These are phyloP conservation scores for Platichthys stellatus DNA, from an alignment of 2,113 vertebrate species.

Conservation along the genomic window DNA sequence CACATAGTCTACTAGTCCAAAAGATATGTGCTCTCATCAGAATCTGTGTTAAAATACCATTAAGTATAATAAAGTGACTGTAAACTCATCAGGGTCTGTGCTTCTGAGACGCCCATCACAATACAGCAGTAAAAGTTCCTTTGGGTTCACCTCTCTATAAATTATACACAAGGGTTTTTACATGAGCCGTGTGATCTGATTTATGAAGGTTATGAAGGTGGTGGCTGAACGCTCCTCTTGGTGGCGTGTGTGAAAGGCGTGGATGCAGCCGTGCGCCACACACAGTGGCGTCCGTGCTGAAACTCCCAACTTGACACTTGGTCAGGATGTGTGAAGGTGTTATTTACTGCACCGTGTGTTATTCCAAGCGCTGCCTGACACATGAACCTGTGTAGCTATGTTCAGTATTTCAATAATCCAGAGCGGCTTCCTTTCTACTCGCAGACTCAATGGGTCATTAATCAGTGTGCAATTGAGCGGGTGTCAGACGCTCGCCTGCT, in stretches of 20 bases:
- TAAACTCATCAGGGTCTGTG: too few relatives aligned
- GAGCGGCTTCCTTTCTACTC: not conserved
- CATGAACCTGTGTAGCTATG: constrained; percentile 17
- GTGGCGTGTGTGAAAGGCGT: constrained; percentile 2
- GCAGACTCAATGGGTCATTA: not conserved
- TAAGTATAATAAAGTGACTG: too few relatives aligned
- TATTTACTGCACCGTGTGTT: constrained; percentile 6
- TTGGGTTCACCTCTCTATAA: too few relatives aligned
- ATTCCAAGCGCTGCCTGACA: constrained; percentile 1
- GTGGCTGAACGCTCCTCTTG: not conserved
- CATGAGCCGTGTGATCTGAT: not conserved
- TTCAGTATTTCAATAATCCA: not conserved
- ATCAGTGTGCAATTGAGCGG: not conserved
- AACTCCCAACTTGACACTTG: constrained; percentile 17
- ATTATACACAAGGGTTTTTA: too few relatives aligned
- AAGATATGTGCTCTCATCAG: too few relatives aligned
- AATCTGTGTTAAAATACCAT: too few relatives aligned
- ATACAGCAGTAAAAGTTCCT: too few relatives aligned
- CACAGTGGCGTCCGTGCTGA: constrained; percentile 3
- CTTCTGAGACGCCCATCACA: too few relatives aligned
- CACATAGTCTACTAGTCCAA: too few relatives aligned
- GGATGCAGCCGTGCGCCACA: not conserved
- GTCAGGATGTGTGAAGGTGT: not conserved
- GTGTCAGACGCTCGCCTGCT: not conserved
- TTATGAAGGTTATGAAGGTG: not conserved